A percentile compares a stretch with the other conserved stretches of the same genome.
These are phyloP conservation scores for Caenorhabditis brenneri DNA, from an alignment of 1,140 invertebrate genomes.

Conservation along the genomic window DNA sequence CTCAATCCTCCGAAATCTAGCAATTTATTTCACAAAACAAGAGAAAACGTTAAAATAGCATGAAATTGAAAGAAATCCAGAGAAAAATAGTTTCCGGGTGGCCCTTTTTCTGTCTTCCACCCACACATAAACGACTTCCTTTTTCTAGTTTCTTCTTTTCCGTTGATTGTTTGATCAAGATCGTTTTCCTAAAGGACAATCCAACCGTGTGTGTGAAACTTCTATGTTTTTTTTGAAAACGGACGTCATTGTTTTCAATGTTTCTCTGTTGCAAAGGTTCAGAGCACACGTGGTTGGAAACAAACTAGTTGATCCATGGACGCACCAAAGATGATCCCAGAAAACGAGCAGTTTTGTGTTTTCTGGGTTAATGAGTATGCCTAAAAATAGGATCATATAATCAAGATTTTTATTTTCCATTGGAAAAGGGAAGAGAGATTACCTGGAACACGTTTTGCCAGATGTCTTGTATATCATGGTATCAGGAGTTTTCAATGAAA, in stretches of 20 bases:
- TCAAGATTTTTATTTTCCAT: too few species aligned
- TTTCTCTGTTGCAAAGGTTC: not conserved
- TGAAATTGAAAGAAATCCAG: not conserved
- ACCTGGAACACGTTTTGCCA: too few species aligned
- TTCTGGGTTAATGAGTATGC: not conserved
- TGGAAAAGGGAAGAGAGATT: too few species aligned
- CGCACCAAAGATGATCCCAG: constrained; percentile 6
- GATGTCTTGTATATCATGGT: too few species aligned
- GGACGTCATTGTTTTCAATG: not conserved
- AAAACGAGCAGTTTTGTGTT: not conserved
- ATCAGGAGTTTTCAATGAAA: too few species aligned
- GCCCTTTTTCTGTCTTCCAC: not conserved
- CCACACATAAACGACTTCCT: constrained; percentile 31
- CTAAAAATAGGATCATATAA: not conserved
- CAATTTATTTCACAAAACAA: constrained; percentile 38
- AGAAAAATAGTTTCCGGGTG: constrained; percentile 10
- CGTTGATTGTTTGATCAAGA: not conserved
- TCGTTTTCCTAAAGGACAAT: not conserved
- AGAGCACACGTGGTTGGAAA: not conserved
- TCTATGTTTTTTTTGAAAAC: not conserved
- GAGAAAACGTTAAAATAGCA: not conserved
- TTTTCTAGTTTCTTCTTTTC: not conserved
- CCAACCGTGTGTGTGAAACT: not conserved
- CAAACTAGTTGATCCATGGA: not conserved
- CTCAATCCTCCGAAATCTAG: not conserved